phyloP scores from a whole-genome alignment of 2,888 invertebrate species.

The Neoaliturus tenellus region DNA sequence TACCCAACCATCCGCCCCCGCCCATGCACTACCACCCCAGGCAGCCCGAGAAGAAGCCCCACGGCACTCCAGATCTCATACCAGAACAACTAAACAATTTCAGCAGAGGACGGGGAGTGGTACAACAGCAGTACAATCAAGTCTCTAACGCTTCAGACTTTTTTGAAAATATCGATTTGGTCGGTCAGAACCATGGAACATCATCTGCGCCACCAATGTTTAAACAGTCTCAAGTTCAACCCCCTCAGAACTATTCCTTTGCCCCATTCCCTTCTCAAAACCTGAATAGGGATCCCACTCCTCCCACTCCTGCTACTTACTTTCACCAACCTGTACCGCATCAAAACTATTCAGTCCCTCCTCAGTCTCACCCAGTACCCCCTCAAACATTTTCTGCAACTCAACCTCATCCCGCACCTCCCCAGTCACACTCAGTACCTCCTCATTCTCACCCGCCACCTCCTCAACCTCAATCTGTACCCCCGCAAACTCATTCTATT shows the following conservation, averaged over 20 bases:
- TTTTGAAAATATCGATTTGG: slow-evolving; percentile 57
- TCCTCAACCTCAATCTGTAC: slow-evolving; percentile 36
- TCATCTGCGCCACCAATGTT: slow-evolving; percentile 5
- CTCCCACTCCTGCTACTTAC: slow-evolving; percentile 29
- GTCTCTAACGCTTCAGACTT: slow-evolving; percentile 44
- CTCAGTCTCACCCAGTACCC: neutral
- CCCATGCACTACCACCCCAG: neutral
- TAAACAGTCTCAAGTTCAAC: slow-evolving; percentile 4
- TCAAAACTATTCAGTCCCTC: slow-evolving; percentile 10
- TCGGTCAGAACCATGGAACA: slow-evolving; percentile 23
- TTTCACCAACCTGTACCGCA: slow-evolving; percentile 16
- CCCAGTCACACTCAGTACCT: slow-evolving; percentile 14
- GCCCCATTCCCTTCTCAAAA: slow-evolving; percentile 7
- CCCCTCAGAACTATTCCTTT: neutral
- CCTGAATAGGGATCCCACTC: slow-evolving; percentile 23
- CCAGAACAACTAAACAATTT: slow-evolving; percentile 44
- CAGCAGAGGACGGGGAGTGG: neutral
- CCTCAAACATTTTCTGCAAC: slow-evolving; percentile 26
- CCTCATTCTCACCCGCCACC: neutral
- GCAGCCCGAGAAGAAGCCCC: slow-evolving; percentile 21
- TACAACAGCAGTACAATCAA: slow-evolving; percentile 39
- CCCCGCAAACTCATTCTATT: slow-evolving; percentile 62
- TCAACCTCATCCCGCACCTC: slow-evolving; percentile 9
- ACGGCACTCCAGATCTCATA: slow-evolving; percentile 49
- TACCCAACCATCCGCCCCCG: slow-evolving; percentile 12